Conservation (phyloP, 2,113 vertebrate genomes). For the Microtus ochrogaster region DNA sequence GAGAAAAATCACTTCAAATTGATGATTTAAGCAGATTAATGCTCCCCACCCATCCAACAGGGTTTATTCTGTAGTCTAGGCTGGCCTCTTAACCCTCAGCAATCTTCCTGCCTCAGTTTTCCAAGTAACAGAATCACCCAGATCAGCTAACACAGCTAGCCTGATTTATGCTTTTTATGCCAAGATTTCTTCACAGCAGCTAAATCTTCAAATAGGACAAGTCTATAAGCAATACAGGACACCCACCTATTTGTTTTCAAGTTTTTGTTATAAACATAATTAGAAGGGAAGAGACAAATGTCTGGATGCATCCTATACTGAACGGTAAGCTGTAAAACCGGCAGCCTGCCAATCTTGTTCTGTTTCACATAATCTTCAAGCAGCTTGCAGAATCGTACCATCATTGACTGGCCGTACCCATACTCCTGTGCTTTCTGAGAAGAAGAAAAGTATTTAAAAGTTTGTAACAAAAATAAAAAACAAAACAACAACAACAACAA, state of each 20-base stretch:
- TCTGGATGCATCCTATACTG: constrained; percentile 95
- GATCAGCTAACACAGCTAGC: not conserved
- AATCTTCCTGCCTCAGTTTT: not conserved
- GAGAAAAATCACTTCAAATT: not conserved
- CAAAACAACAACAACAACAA: not conserved
- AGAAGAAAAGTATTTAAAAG: not conserved
- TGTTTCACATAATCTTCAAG: constrained; percentile 81
- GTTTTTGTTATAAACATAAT: constrained; percentile 87
- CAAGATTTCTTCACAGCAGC: not conserved
- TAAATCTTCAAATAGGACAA: not conserved
- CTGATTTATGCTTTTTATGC: not conserved
- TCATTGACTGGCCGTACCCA: constrained; percentile 90
- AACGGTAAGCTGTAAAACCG: constrained; percentile 85
- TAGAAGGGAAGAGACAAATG: constrained; percentile 92
- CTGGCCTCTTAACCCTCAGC: not conserved
- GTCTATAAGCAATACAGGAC: not conserved
- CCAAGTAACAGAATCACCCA: not conserved
- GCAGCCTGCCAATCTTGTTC: constrained; percentile 56
- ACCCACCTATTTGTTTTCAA: constrained; percentile 88
- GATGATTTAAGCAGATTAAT: not conserved
- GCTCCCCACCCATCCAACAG: not conserved
- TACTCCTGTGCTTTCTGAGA: constrained; percentile 90
- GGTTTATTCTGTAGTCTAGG: not conserved
- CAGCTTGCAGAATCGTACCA: constrained; percentile 88
- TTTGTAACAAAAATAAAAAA: not conserved